phyloP scores from a whole-genome alignment of 2,113 vertebrate genomes.

The Myotis brandtii region DNA sequence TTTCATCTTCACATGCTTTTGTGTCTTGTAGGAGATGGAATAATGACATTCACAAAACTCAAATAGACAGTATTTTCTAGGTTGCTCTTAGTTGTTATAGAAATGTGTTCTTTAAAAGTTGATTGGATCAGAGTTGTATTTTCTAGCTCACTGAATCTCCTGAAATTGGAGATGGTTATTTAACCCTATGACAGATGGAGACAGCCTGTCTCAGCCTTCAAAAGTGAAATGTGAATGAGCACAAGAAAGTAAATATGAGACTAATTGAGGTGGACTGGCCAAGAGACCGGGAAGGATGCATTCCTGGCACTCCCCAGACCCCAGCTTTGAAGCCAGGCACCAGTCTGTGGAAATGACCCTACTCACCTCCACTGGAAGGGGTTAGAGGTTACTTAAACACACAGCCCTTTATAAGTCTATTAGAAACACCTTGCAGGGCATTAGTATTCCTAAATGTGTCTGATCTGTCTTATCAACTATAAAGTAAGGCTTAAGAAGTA shows the following conservation, averaged over 20 bases:
- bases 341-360: conserved; percentile 80
- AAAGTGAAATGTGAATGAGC: conserved; percentile 80
- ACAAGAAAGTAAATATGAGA: conserved; percentile 79
- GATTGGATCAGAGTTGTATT: conserved; percentile 47
- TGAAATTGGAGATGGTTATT: conserved; percentile 83
- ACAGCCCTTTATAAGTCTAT: neutral
- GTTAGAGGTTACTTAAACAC: conserved; percentile 80
- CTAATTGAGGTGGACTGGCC: conserved; percentile 73
- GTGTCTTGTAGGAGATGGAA: neutral
- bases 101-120: conserved; percentile 16
- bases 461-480: neutral
- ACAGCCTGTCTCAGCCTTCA: conserved; percentile 83
- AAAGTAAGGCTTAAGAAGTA: neutral
- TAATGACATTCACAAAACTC: neutral
- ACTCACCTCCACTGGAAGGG: conserved; percentile 58
- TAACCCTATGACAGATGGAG: conserved; percentile 84
- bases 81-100: neutral
- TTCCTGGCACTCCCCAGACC: conserved; percentile 61
- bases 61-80: neutral
- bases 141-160: conserved; percentile 77
- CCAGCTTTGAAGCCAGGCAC: conserved; percentile 85
- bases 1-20: neutral
- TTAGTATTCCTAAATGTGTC: neutral
- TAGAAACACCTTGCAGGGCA: conserved; percentile 29
- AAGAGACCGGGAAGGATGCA: conserved; percentile 60